Conservation (phyloP, 2,888 invertebrate species). For the Nephrotoma appendiculata region DNA sequence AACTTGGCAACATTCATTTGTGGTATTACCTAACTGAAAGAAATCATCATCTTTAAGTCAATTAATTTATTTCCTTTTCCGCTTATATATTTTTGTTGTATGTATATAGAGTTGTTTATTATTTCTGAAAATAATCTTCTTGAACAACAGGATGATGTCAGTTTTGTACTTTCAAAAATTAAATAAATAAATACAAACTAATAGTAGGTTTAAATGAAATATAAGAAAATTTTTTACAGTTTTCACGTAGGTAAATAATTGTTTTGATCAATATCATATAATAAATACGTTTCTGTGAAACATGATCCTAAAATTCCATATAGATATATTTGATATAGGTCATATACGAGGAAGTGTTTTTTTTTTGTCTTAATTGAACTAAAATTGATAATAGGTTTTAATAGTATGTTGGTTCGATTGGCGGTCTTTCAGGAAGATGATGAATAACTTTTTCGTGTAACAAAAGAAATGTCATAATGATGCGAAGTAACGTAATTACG, state of each 20-base stretch:
- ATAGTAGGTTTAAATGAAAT: neutral
- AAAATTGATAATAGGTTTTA: neutral
- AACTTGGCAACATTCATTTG: neutral
- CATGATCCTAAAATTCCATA: neutral
- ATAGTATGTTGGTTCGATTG: neutral
- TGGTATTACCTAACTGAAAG: neutral
- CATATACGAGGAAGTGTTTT: neutral
- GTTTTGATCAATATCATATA: neutral
- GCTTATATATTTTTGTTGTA: neutral
- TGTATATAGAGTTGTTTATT: neutral
- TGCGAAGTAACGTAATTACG: neutral
- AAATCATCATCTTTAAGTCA: neutral
- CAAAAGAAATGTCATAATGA: neutral
- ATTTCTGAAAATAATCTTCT: neutral
- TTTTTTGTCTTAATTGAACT: neutral
- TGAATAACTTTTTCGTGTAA: neutral
- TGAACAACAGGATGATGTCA: neutral
- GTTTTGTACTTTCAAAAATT: neutral
- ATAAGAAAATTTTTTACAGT: neutral
- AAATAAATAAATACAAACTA: neutral
- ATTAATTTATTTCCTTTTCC: neutral
- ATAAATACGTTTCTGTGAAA: neutral
- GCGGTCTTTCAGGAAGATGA: neutral
- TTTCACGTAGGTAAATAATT: neutral
- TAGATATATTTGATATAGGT: too few relatives aligned